phyloP scores from a whole-genome alignment of 2,113 vertebrate species.

The Malurus alboscapulatus region DNA sequence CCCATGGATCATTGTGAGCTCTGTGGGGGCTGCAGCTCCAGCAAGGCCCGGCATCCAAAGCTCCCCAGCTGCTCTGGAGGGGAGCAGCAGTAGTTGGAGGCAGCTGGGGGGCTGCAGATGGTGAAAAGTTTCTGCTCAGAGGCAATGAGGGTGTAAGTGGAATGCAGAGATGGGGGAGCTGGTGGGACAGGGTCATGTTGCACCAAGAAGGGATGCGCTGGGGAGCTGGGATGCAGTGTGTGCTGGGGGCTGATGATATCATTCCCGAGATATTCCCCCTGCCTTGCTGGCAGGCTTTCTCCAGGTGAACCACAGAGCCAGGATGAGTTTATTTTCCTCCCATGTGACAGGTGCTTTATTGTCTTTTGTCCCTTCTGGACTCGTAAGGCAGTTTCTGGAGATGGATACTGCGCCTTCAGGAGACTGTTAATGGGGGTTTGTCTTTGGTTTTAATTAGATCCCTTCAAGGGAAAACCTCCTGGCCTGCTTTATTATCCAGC shows the following conservation, averaged over 20 bases:
- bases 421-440: constrained; percentile 59
- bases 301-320: background rate
- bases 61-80: rapidly evolving
- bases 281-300: background rate
- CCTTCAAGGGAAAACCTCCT: constrained; percentile 64
- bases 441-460: constrained; percentile 75
- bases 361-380: constrained; percentile 29
- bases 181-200: rapidly evolving
- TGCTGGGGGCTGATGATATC: rapidly evolving
- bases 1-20: rapidly evolving
- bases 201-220: rapidly evolving
- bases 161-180: background rate
- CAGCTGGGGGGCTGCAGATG: background rate
- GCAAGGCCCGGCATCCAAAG: background rate
- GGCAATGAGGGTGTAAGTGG: background rate
- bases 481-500: constrained; percentile 64
- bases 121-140: background rate
- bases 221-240: rapidly evolving
- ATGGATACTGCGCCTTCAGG: constrained; percentile 22
- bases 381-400: constrained; percentile 30
- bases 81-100: rapidly evolving
- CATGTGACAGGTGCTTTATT: background rate
- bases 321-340: background rate
- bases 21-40: rapidly evolving
- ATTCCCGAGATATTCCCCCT: rapidly evolving